phyloP scores from a whole-genome alignment of 2,113 vertebrate species.

The Pygoscelis antarcticus region DNA sequence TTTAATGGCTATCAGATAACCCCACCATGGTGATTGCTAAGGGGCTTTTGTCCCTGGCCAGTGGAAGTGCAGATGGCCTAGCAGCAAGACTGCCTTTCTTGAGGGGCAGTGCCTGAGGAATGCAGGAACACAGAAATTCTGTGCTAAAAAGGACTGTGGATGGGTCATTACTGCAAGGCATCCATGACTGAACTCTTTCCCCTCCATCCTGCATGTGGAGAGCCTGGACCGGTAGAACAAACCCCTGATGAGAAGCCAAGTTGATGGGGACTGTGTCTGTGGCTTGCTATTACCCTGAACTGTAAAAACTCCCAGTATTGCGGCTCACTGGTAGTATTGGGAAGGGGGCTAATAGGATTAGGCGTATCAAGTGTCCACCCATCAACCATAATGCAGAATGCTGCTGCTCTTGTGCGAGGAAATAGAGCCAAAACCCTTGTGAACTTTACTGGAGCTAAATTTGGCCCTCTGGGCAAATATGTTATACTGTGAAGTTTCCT shows the following conservation, averaged over 20 bases:
- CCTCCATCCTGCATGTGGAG: not conserved
- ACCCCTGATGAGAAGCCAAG: not conserved
- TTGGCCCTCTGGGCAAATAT: not conserved
- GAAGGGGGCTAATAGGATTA: not conserved
- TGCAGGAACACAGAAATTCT: not conserved
- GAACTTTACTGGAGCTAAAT: not conserved
- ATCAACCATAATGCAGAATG: not conserved
- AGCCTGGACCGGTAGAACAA: not conserved
- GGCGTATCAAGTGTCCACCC: not conserved
- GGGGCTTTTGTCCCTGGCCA: not conserved
- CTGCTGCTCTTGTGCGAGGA: not conserved
- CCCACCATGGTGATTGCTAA: not conserved
- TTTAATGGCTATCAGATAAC: constrained; percentile 64
- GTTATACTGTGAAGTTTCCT: not conserved
- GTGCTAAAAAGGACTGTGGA: not conserved
- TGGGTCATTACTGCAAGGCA: not conserved
- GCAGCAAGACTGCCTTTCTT: not conserved
- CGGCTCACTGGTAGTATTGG: not conserved
- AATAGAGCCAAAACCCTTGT: not conserved
- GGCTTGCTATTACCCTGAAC: not conserved
- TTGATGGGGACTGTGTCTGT: too few species aligned
- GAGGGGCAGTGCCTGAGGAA: not conserved
- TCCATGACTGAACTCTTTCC: not conserved
- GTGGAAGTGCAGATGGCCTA: not conserved
- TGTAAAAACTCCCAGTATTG: not conserved